phyloP scores from a whole-genome alignment of 2,113 vertebrate species.

The Laticauda colubrina region DNA sequence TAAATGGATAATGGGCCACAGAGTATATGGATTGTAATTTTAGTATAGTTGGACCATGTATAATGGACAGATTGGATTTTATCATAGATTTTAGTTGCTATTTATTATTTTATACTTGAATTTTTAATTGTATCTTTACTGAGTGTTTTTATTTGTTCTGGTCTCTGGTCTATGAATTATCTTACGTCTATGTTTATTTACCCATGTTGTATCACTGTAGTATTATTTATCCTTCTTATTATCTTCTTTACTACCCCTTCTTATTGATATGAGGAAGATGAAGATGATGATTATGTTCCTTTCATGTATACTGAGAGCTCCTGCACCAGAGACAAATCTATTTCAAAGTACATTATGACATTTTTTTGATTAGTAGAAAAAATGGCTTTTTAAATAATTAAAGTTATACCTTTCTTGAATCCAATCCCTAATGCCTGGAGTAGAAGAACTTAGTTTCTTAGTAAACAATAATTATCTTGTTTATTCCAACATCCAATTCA shows the following conservation, averaged over 20 bases:
- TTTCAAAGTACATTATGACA: neutral
- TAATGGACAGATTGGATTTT: too few relatives aligned
- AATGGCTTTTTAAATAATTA: neutral
- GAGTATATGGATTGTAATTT: too few relatives aligned
- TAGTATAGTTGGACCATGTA: too few relatives aligned
- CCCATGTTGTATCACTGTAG: neutral
- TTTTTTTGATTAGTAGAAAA: neutral
- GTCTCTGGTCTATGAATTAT: too few relatives aligned
- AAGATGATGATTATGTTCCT: neutral
- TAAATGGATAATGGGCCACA: too few relatives aligned
- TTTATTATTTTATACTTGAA: too few relatives aligned
- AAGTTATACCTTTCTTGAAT: neutral
- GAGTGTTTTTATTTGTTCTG: too few relatives aligned
- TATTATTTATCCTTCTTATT: neutral
- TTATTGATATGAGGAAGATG: neutral
- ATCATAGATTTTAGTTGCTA: too few relatives aligned
- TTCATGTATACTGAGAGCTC: neutral
- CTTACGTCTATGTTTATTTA: neutral
- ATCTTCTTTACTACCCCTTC: neutral
- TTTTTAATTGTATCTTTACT: too few relatives aligned
- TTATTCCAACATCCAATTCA: neutral
- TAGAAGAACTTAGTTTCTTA: neutral
- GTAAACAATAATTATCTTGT: neutral
- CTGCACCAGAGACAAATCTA: neutral
- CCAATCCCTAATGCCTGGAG: neutral